Base-by-base conservation (phyloP, 2,888 invertebrate species). In the Lutraria lutraria region DNA sequence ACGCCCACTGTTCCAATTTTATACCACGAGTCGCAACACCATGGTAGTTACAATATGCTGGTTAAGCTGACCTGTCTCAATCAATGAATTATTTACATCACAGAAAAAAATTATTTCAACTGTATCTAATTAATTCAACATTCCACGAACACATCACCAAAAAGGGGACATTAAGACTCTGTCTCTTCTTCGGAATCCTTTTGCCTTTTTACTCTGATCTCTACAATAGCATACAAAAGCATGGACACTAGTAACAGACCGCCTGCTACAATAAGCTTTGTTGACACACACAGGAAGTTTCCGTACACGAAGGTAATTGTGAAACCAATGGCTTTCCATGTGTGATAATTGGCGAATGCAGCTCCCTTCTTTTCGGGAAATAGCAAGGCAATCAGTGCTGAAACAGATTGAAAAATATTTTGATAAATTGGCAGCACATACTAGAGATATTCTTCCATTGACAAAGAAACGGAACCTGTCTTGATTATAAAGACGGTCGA, bases 301-400 rank as follows among this genome's bases (percentile, higher is more conserved):
- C 94, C 94, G 89, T 93, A 93, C 16, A 93, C 91, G 86, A 95
- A 95, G 15, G 93, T 94, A 31, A 95, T 85, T 29, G 94, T 93
- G 88, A 94, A 94, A 3, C 94, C 93, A 0, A 92, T 83, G 31
- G 94, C 94, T 87, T 94, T 95, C 92, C 93, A 94, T 0, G 94
- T 94, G 72, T 95, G 94, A 82, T 94, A 94, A 81, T 94, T 94
- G 43, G 95, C 95, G 85, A 95, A 95, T 4, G 95, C 95, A 21
- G 94, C 89, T 19, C 94, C 92, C 43, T 90, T 92, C 81, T 94
- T 93, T 19, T 94, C 91, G 0, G 93, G 92, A 86, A 95, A 95
- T 53, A 95, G 88, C 19, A 92, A 82, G 12, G 94, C 94, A 34
- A 95, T 90, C 80, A 95, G 84, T n/a, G 95, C 94, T 95, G 94